These are phyloP conservation scores for Crepidodera aurea DNA, from an alignment of 2,888 invertebrate species.

Conservation along the genomic window DNA sequence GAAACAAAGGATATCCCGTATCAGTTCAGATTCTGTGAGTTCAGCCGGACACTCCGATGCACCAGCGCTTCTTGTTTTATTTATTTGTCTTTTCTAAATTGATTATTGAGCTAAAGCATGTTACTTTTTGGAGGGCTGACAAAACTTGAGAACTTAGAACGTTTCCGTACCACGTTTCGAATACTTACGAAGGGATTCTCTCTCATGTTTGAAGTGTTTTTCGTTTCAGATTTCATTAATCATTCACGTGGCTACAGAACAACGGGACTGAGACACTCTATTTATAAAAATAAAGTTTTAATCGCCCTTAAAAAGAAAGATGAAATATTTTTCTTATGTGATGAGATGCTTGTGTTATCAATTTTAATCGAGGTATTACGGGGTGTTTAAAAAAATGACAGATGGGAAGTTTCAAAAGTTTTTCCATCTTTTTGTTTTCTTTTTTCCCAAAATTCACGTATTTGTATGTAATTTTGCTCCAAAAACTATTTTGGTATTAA, in stretches of 20 bases:
- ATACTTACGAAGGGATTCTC: neutral
- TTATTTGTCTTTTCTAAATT: neutral
- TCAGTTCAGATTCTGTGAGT: too few relatives aligned
- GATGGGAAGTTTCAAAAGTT: too few relatives aligned
- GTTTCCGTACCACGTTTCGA: neutral
- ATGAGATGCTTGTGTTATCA: too few relatives aligned
- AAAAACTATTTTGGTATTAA: too few relatives aligned
- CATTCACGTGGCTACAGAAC: neutral
- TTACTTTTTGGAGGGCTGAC: constrained; percentile 1
- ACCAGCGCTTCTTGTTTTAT: neutral
- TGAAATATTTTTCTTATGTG: too few relatives aligned
- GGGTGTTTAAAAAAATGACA: too few relatives aligned
- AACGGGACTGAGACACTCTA: neutral
- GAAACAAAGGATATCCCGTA: too few relatives aligned
- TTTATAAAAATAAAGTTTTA: constrained; percentile 3
- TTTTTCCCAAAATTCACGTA: too few relatives aligned
- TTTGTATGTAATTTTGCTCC: too few relatives aligned
- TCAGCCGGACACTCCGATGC: too few relatives aligned
- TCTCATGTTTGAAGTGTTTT: neutral
- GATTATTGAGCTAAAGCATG: neutral
- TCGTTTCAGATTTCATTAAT: neutral
- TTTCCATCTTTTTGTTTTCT: too few relatives aligned
- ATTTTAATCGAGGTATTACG: too few relatives aligned
- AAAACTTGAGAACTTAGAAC: neutral
- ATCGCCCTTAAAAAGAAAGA: neutral